Base-by-base conservation (phyloP, 2,797 vertebrate genomes). In the Vultur gryphus region DNA sequence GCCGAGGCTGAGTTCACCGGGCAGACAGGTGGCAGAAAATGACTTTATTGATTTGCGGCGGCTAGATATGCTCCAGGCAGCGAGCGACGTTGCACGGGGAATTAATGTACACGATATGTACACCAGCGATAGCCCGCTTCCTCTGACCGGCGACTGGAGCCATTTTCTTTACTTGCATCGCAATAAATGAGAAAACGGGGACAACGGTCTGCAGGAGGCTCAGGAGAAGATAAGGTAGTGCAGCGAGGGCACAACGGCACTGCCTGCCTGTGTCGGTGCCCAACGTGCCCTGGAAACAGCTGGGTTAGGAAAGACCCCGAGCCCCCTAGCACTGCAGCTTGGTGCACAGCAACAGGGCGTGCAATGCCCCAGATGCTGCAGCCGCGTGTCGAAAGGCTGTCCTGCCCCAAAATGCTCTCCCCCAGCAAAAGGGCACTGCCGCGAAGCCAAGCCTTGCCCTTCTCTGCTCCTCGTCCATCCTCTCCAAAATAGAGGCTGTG, bases 61-160 rank as follows among this genome's bases (percentile, higher is more conserved):
- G 37, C 31, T 73, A 67, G 84, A 39, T n/a, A 37, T 0, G 11
- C 16, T 37, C n/a, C 41, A 13, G 75, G 51, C 31, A 72, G 66
- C 0, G 3, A 33, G 62, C 0, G 0, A 18, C 3, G 11, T 2
- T 46, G 24, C 29, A 12, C 1, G 3, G 24, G 37, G 58, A 51
- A 33, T 75, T 35, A 37, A 35, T 4, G 26, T 5, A 11, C 17
- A 5, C 1, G 1, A 2, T 3, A 4, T 0, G 0, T 15, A 21
- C 10, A 13, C 7, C 51, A 31, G 49, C 0, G 4, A 28, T 5
- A 70, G 23, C 28, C 51, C 20, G 26, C 14, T 54, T 44, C 54
- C 37, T 57, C 23, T 17, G 35, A 41, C 25, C 37, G 39, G 37
- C 0, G 2, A 10, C 4, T 10, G 24, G n/a, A 78, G 49, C 10